Evolutionary conservation across 2,113 vertebrate species (phyloP).

Genomic region (human): GRCh38 chr7:79000001-79000500

Average conservation of each 20-base stretch:
- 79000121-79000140: neutral
- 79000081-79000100: neutral
- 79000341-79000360: neutral
- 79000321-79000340: neutral
- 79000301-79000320: slow-evolving; percentile 1
- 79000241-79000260: neutral
- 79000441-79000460: neutral
- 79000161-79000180: neutral
- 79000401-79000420: neutral
- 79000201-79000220: neutral
- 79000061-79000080: slow-evolving; percentile 19
- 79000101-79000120: neutral
- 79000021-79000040: neutral
- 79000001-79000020: slow-evolving; percentile 10
- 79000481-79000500: neutral
- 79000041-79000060: neutral
- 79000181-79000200: neutral
- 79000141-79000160: neutral
- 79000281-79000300: neutral
- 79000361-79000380: neutral
- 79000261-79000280: neutral
- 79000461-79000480: neutral
- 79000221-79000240: neutral
- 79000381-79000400: neutral
- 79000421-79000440: neutral